Conservation (phyloP, 37 sponge, comb jelly and placozoan species). For the Theonella swinhoei region DNA sequence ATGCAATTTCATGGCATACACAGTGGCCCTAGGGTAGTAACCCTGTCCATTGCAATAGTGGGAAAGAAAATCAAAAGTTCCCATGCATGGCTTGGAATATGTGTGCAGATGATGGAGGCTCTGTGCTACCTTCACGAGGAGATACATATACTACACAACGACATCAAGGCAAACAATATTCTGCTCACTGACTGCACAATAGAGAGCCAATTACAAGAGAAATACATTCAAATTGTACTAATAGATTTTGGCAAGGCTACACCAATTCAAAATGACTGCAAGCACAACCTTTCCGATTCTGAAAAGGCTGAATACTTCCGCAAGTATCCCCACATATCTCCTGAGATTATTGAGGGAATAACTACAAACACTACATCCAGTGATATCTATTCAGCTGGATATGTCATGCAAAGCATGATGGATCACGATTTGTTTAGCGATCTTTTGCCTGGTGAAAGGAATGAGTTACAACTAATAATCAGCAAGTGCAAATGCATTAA, state of each 20-base stretch:
- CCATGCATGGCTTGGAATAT: constrained; percentile 7
- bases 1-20: constrained; percentile 32
- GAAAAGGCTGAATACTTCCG: constrained; percentile 3
- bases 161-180: constrained; percentile 30
- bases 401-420: not conserved
- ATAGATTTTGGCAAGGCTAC: constrained; percentile 38
- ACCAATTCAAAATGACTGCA: not conserved
- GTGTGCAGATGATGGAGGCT: constrained; percentile 18
- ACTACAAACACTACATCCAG: not conserved
- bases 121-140: constrained; percentile 10
- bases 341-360: constrained; percentile 21
- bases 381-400: constrained; percentile 27
- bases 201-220: too few species aligned
- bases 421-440: not conserved
- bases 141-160: constrained; percentile 30
- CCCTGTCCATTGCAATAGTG: not conserved
- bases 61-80: too few species aligned
- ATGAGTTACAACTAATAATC: too few species aligned
- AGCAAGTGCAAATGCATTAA: too few species aligned
- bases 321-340: not conserved
- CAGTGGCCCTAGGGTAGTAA: too few species aligned
- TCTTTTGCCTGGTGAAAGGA: too few species aligned
- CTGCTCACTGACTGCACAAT: too few species aligned
- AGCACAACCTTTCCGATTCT: not conserved
- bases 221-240: constrained; percentile 5